Percentiles rank a stretch among this genome's conserved stretches.
phyloP scores from a whole-genome alignment of 2,797 vertebrate genomes.

The Chaetodon trifasciatus region DNA sequence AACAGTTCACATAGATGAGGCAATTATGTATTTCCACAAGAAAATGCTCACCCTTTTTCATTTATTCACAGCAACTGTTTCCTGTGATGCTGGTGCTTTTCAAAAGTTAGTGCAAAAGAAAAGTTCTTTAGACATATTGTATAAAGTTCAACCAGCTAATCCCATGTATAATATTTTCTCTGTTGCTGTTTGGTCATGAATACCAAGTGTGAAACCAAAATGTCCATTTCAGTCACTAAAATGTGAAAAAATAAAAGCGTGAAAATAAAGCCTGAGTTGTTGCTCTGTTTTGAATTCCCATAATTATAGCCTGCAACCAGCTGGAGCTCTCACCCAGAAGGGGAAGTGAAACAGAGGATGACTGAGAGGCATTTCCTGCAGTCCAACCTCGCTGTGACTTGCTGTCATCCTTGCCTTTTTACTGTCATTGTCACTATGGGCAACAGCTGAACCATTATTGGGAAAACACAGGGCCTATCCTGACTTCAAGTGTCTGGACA shows the following conservation, averaged over 20 bases:
- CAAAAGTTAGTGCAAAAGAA: too few species aligned
- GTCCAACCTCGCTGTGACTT: conserved; percentile 57
- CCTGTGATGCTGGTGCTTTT: neutral
- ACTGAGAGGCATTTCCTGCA: conserved; percentile 76
- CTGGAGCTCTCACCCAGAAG: conserved; percentile 60
- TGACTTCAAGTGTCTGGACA: conserved; percentile 14
- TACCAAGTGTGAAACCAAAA: conserved; percentile 9
- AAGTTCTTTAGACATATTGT: neutral
- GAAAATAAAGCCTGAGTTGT: conserved; percentile 43
- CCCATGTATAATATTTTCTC: neutral
- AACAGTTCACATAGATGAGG: neutral
- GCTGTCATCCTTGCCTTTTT: conserved; percentile 74
- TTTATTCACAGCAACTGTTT: neutral
- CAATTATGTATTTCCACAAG: neutral
- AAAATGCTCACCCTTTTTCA: neutral
- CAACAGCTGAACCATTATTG: conserved; percentile 65
- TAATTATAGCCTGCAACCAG: conserved; percentile 33
- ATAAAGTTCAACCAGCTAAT: conserved; percentile 2
- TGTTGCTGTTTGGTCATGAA: neutral
- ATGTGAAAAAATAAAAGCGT: too few species aligned
- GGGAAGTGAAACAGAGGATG: conserved; percentile 84
- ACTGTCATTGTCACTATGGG: conserved; percentile 79
- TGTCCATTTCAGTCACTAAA: neutral
- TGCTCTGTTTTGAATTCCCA: conserved; percentile 62
- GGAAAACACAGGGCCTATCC: conserved; percentile 81